Evolutionary conservation across 2,888 invertebrate species (phyloP).

Genomic region (Amphipoea lucens): DNA sequence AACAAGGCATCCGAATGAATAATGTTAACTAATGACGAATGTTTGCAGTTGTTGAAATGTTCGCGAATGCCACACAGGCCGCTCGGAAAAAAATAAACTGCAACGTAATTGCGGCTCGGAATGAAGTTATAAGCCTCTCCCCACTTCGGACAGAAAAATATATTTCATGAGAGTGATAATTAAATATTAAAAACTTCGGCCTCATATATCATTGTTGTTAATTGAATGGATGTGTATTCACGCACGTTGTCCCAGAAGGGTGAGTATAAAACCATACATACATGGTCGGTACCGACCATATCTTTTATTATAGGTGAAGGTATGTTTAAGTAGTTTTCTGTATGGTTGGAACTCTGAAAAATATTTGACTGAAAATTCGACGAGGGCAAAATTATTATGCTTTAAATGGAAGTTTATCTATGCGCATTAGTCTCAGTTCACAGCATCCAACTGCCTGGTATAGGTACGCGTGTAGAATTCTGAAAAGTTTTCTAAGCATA

Average conservation of each 20-base stretch:
- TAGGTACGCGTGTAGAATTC: background rate
- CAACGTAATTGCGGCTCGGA: slow-evolving; percentile 81
- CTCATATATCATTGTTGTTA: slow-evolving; percentile 49
- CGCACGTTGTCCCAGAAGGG: slow-evolving; percentile 22
- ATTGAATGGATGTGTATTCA: slow-evolving; percentile 51
- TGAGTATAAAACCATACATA: slow-evolving; percentile 4
- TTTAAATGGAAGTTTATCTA: background rate
- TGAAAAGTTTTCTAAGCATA: background rate
- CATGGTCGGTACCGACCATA: background rate
- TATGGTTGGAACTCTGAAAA: background rate
- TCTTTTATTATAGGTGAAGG: background rate
- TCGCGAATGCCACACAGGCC: slow-evolving; percentile 72
- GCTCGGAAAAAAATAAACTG: slow-evolving; percentile 74
- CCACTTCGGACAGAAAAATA: slow-evolving; percentile 56
- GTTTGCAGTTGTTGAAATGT: slow-evolving; percentile 82
- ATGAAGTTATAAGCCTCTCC: slow-evolving; percentile 81
- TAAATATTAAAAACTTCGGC: slow-evolving; percentile 48
- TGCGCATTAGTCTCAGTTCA: background rate
- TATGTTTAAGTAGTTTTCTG: background rate
- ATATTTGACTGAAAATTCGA: background rate
- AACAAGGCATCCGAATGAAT: slow-evolving; percentile 81
- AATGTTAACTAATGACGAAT: slow-evolving; percentile 85
- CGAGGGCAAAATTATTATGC: background rate
- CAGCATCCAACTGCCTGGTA: background rate
- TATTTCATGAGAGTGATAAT: slow-evolving; percentile 54